phyloP scores from a whole-genome alignment of 1,140 invertebrate genomes.

The Drosophila parvula region DNA sequence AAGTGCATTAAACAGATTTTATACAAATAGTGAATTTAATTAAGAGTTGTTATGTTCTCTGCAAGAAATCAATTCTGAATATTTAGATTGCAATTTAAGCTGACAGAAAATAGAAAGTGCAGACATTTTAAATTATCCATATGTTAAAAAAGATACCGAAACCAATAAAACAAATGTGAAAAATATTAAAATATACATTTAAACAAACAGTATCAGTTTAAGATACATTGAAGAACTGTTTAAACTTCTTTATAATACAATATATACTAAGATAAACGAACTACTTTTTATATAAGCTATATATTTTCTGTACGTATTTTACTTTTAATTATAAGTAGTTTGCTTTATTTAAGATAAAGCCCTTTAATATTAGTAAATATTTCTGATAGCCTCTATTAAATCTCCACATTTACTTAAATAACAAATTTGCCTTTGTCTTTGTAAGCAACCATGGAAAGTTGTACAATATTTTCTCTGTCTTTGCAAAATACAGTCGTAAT shows the following conservation, averaged over 20 bases:
- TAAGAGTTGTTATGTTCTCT: background rate
- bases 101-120: conserved; percentile 7
- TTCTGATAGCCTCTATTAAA: background rate
- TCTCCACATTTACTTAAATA: background rate
- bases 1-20: background rate
- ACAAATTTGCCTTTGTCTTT: background rate
- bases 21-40: conserved; percentile 13
- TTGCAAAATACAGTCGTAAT: background rate
- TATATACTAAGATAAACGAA: too few species aligned
- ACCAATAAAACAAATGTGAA: background rate
- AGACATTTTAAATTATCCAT: background rate
- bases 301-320: too few species aligned
- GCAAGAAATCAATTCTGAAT: conserved; percentile 5
- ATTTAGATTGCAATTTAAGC: conserved; percentile 7
- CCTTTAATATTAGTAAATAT: background rate
- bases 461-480: background rate
- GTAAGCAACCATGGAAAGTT: background rate
- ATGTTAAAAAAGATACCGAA: background rate
- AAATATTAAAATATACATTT: background rate
- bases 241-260: background rate
- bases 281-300: too few species aligned
- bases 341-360: background rate
- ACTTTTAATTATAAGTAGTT: too few species aligned
- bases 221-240: background rate
- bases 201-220: background rate